phyloP scores from a whole-genome alignment of 1,140 invertebrate species.

The Bombus haemorrhoidalis region DNA sequence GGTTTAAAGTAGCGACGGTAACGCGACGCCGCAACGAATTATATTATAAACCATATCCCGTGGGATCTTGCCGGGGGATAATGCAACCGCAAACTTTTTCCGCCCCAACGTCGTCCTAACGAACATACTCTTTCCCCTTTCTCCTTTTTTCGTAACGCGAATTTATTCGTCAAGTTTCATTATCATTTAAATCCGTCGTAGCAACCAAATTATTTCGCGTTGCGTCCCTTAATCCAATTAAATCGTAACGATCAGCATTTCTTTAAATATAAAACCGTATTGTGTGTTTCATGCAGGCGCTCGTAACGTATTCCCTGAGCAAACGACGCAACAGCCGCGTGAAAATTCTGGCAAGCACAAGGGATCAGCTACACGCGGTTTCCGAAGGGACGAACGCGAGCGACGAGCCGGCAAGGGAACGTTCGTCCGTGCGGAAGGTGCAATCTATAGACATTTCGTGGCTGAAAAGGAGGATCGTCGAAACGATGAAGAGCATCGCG shows the following conservation, averaged over 20 bases:
- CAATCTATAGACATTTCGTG: conserved; percentile 44
- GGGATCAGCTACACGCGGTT: background rate
- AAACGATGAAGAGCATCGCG: conserved; percentile 54
- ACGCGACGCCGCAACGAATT: conserved; percentile 40
- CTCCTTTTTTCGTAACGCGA: background rate
- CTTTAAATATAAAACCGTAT: background rate
- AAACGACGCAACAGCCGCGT: conserved; percentile 23
- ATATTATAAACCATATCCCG: conserved; percentile 32
- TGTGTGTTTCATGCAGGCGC: conserved; percentile 9
- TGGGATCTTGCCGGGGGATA: background rate
- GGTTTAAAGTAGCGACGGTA: conserved; percentile 44
- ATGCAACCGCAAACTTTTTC: conserved; percentile 18
- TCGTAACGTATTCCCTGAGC: background rate
- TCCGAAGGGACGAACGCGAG: background rate
- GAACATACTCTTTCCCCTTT: background rate
- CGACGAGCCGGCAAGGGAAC: background rate
- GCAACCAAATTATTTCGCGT: background rate
- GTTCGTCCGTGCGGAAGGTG: conserved; percentile 25
- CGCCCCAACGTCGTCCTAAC: background rate
- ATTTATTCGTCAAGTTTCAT: background rate
- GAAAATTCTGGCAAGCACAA: conserved; percentile 6
- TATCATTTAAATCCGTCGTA: background rate
- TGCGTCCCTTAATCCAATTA: too few relatives aligned
- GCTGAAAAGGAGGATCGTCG: conserved; percentile 43
- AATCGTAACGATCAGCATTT: background rate